Conservation (phyloP, 2,113 vertebrate genomes). For the Pachypanchax playfairii region DNA sequence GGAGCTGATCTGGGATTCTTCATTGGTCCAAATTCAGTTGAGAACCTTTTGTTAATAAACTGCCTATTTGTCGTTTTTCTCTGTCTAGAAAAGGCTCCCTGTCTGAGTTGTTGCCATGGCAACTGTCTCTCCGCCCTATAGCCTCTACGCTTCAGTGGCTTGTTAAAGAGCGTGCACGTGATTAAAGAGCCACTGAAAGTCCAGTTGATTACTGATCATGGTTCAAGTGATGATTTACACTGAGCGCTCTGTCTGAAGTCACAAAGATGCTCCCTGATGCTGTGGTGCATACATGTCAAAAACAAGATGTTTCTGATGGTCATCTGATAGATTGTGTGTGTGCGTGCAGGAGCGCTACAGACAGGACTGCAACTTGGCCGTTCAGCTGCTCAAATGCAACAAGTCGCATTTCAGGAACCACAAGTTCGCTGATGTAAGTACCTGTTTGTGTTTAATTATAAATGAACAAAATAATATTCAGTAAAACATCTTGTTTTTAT, state of each 20-base stretch:
- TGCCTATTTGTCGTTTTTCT: not conserved
- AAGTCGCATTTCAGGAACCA: slow-evolving; percentile 99
- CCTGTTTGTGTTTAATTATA: not conserved
- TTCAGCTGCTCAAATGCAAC: slow-evolving; percentile 98
- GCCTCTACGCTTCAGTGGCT: too few relatives aligned
- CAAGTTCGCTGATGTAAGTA: slow-evolving; percentile 97
- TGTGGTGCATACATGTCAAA: not conserved
- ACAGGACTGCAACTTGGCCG: slow-evolving; percentile 96
- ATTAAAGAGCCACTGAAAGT: not conserved
- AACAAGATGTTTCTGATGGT: not conserved
- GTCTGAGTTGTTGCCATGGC: not conserved
- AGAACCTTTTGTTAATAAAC: not conserved
- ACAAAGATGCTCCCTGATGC: not conserved
- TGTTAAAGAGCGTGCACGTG: not conserved
- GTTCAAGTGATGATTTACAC: not conserved
- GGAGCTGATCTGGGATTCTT: not conserved
- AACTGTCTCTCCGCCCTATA: not conserved
- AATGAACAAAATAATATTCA: too few relatives aligned
- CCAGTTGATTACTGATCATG: not conserved
- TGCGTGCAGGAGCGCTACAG: slow-evolving; percentile 89
- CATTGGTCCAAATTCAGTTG: not conserved
- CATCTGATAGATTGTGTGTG: not conserved
- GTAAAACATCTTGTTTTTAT: too few relatives aligned
- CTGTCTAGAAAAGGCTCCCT: not conserved
- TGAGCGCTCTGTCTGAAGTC: not conserved